A percentile compares a stretch with the other conserved stretches of the same genome.
phyloP scores from a whole-genome alignment of 2,113 vertebrate genomes.

The Caranx melampygus region DNA sequence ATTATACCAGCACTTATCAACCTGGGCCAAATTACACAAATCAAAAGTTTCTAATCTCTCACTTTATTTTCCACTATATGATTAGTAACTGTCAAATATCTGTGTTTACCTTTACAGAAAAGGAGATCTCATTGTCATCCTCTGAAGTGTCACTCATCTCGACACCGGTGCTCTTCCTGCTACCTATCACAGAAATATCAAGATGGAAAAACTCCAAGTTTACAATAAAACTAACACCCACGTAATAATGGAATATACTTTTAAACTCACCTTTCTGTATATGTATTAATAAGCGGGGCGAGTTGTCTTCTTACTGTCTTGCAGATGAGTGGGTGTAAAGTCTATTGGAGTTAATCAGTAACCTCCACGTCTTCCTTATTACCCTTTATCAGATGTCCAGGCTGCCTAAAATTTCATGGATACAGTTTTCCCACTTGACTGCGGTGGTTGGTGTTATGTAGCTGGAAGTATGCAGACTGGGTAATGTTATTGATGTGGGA shows the following conservation, averaged over 20 bases:
- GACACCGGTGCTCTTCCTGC: not conserved
- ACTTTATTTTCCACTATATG: not conserved
- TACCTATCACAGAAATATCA: not conserved
- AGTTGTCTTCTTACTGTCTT: not conserved
- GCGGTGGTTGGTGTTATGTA: too few relatives aligned
- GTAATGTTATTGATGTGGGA: too few relatives aligned
- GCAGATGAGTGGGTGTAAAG: slow-evolving; percentile 59
- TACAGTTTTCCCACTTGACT: not conserved
- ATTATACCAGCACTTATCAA: not conserved
- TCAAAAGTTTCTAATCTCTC: not conserved
- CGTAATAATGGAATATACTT: not conserved
- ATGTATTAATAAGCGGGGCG: not conserved
- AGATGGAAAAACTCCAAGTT: not conserved
- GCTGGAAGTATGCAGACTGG: too few relatives aligned
- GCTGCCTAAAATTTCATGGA: not conserved
- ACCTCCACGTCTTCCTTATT: slow-evolving; percentile 75
- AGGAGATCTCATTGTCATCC: slow-evolving; percentile 78
- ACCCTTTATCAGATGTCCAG: slow-evolving; percentile 36
- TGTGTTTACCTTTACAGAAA: slow-evolving; percentile 76
- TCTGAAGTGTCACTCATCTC: slow-evolving; percentile 76
- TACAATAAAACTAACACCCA: not conserved
- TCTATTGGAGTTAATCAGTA: slow-evolving; percentile 76
- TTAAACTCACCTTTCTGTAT: not conserved
- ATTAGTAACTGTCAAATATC: not conserved
- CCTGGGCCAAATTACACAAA: not conserved